Conservation (phyloP, 2,113 vertebrate genomes). For the Chlorocebus sabaeus region DNA sequence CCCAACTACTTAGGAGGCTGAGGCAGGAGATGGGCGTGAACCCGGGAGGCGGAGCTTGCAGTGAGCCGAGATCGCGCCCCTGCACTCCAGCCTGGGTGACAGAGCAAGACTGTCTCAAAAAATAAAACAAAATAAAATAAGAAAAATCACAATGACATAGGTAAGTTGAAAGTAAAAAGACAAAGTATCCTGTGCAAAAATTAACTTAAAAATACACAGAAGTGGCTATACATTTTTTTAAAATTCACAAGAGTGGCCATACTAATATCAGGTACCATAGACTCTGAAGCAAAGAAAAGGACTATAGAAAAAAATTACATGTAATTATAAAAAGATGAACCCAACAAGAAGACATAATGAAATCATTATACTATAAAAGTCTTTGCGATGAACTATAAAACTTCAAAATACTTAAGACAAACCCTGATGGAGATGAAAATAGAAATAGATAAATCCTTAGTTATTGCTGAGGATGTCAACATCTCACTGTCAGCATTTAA, state of each 20-base stretch:
- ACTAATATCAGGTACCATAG: background rate
- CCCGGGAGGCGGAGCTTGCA: too few species aligned
- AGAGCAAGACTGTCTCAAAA: too few species aligned
- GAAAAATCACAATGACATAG: background rate
- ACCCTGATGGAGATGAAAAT: background rate
- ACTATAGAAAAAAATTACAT: background rate
- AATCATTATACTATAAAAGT: background rate
- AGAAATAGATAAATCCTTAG: background rate
- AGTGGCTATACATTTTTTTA: background rate
- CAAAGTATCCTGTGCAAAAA: background rate
- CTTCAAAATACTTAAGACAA: background rate
- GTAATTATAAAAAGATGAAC: background rate
- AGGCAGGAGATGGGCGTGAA: too few species aligned
- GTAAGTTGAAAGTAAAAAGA: background rate
- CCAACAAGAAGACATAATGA: background rate
- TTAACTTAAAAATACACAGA: background rate
- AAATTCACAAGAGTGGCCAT: background rate
- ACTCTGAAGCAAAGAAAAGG: background rate
- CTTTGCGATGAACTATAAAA: background rate
- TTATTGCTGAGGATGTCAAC: background rate
- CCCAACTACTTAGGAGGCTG: too few species aligned
- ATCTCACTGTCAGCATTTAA: background rate
- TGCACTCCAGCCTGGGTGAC: too few species aligned
- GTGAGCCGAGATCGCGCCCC: too few species aligned
- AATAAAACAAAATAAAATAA: too few species aligned